Evolutionary conservation across 2,888 invertebrate species (phyloP), one percentile per base, ranked within the genome.

Genomic region (Desoria tigrina): DNA sequence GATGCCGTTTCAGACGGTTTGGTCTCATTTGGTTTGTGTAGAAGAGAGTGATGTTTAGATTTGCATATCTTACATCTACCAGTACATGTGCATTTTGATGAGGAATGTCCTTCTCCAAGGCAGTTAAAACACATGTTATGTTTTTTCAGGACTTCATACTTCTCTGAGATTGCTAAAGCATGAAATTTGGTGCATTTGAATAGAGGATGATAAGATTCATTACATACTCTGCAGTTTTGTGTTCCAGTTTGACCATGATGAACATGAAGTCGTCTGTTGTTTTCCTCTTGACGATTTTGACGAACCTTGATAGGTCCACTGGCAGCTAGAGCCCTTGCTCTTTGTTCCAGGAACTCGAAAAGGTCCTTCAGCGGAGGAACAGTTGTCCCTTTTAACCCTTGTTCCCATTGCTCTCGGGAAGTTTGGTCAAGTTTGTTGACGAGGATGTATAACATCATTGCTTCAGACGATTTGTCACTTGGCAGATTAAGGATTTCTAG

Each of bases 321-420:
- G 16, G 62, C 62, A 18, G 42, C 49, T 7, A 62, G 28, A 1
- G 62, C 62, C 21, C 62, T 16, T 26, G 62, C 55, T 45, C 62
- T 24, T 27, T 62, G 62, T 28, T 62, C 62, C 2, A 62, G 27
- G 18, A 62, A 62, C 2, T 62, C 55, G 2, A 55, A 42, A 9
- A 62, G 26, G 2, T 21, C 27, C 11, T 55, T n/a, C 1, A 62
- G 28, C 1, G 24, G n/a, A 23, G 55, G 62, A 21, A 62, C 45
- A 6, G 16, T 18, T 14, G 26, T 55, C 14, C 26, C 56, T 16
- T 42, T 62, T 7, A 55, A 28, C 2, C 45, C 16, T 23, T 65
- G 68, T 26, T 63, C 62, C 65, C 65, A 68, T 9, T 65, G 37
- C 42, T 68, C 65, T n/a, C 37, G 39, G 2, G 68, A 58, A 1